Base-by-base conservation (phyloP, 2,888 invertebrate genomes). In the Gymnoscelis rufifasciata region DNA sequence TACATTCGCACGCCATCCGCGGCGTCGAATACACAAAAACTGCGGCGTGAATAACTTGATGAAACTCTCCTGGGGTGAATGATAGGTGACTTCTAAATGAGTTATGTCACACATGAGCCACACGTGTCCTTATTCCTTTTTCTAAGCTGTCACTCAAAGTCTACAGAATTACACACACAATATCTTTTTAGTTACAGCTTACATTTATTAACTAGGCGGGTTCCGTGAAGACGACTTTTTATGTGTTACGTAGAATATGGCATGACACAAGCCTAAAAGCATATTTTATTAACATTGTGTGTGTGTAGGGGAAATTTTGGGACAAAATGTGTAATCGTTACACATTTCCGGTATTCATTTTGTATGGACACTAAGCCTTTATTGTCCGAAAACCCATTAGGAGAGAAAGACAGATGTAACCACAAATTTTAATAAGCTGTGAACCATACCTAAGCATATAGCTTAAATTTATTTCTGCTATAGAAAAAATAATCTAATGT, bases 101-200 rank as follows among this genome's bases (percentile, higher is more conserved):
- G 47, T 51, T 43, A 52, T 47, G 30, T 48, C 48, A 53, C 57
- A 55, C 26, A 54, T 59, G 59, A 57, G 43, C 45, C 44, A 43
- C 59, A 59, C 50, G 47, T 59, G 59, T 57, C 47, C 39, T 15
- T 40, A 43, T 38, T 56, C 44, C 48, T 38, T 50, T 51, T 19
- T 50, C 30, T 42, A 52, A 52, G 49, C 40, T 54, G 57, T 55
- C 55, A 57, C 53, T 54, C 52, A 58, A 45, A 35, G 42, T 47
- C 42, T 48, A 51, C 43, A 36, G 39, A 19, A 19, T 19, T 19
- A 38, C 35, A 47, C 37, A 30, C 38, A 29, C 45, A 49, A 47
- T 39, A 44, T n/a, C n/a, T n/a, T n/a, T n/a, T 35, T 38, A 14
- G 19, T 5, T 19, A 19, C 38, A 43, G 29, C 44, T 27, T 40